Evolutionary conservation across 2,113 vertebrate species (phyloP).

Genomic region (Scolopax mira): DNA sequence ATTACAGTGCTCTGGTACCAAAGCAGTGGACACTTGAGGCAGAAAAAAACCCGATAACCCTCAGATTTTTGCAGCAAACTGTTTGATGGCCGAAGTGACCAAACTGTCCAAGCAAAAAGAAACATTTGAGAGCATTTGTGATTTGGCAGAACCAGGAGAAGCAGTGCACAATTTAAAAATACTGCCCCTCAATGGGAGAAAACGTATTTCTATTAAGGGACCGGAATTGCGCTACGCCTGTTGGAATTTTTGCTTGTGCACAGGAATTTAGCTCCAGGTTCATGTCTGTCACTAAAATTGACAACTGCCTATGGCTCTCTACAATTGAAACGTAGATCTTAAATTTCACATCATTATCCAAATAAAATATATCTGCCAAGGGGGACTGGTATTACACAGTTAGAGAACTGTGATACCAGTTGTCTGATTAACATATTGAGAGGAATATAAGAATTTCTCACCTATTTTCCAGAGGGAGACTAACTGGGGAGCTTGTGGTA

Average conservation of each 20-base stretch:
- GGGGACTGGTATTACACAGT: slow-evolving; percentile 85
- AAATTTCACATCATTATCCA: slow-evolving; percentile 98
- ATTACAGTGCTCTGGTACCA: background rate
- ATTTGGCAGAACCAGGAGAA: slow-evolving; percentile 60
- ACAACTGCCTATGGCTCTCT: slow-evolving; percentile 91
- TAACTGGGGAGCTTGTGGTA: slow-evolving; percentile 71
- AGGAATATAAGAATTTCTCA: slow-evolving; percentile 81
- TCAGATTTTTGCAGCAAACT: slow-evolving; percentile 49
- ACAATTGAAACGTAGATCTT: slow-evolving; percentile 93
- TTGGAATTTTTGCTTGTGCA: slow-evolving; percentile 85
- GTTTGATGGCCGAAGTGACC: slow-evolving; percentile 47
- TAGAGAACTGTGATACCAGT: slow-evolving; percentile 81
- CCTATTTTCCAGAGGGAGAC: slow-evolving; percentile 78
- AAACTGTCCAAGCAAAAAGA: slow-evolving; percentile 43
- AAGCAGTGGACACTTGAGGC: background rate
- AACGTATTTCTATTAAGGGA: slow-evolving; percentile 81
- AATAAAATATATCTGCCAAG: slow-evolving; percentile 88
- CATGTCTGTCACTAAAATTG: slow-evolving; percentile 89
- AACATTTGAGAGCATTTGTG: slow-evolving; percentile 56
- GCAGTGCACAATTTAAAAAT: slow-evolving; percentile 66
- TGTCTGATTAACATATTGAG: slow-evolving; percentile 87
- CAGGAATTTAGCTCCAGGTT: slow-evolving; percentile 83
- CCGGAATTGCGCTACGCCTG: slow-evolving; percentile 75
- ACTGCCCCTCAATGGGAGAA: slow-evolving; percentile 73
- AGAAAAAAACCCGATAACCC: background rate